phyloP scores from a whole-genome alignment of 2,113 vertebrate genomes.

The Microcebus murinus region DNA sequence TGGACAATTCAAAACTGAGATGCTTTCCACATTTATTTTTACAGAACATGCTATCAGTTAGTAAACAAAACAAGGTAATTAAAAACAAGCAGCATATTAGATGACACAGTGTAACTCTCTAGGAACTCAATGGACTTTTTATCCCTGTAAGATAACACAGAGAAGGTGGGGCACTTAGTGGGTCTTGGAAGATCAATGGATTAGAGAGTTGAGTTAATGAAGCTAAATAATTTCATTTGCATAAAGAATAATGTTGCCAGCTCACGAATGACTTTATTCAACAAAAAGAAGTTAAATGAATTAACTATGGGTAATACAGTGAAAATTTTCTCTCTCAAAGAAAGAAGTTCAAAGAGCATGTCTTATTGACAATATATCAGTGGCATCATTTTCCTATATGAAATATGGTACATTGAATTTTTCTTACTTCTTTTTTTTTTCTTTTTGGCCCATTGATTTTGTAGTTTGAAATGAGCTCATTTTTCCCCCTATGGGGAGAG shows the following conservation, averaged over 20 bases:
- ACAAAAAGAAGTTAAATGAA: neutral
- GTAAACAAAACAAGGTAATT: neutral
- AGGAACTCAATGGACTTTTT: neutral
- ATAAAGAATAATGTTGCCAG: neutral
- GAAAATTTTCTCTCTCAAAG: neutral
- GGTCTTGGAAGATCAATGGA: neutral
- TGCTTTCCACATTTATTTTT: neutral
- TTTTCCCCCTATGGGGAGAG: neutral
- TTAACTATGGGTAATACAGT: neutral
- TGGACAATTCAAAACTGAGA: neutral
- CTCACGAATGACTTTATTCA: neutral
- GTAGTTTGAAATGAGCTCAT: conserved; percentile 56
- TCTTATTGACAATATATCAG: conserved; percentile 49
- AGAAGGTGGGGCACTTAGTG: neutral
- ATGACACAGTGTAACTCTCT: neutral
- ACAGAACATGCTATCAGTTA: neutral
- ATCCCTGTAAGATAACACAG: neutral
- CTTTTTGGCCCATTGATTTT: conserved; percentile 26
- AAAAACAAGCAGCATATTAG: neutral
- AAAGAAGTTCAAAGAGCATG: neutral
- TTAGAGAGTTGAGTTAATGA: neutral
- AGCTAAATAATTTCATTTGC: conserved; percentile 24
- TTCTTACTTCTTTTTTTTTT: neutral
- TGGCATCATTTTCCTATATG: conserved; percentile 47
- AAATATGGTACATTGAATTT: conserved; percentile 55